These are phyloP conservation scores for Coccyzus lansbergi DNA, from an alignment of 2,797 vertebrate genomes.

Conservation along the genomic window DNA sequence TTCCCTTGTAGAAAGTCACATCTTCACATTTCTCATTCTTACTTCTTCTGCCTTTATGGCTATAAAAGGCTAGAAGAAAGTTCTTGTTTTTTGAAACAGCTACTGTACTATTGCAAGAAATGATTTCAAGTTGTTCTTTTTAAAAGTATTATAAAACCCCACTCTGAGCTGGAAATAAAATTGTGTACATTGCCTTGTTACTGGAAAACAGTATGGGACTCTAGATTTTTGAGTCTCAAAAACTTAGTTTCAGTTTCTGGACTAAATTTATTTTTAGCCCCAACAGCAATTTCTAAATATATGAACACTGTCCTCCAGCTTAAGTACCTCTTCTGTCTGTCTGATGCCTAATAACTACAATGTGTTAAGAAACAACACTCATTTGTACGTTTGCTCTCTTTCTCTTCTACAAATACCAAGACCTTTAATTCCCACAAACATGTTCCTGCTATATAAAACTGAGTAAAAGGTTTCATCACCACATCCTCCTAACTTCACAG, in stretches of 20 bases:
- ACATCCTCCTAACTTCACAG: not conserved
- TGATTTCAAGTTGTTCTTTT: not conserved
- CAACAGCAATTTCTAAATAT: not conserved
- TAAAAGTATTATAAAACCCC: not conserved
- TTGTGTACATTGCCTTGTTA: not conserved
- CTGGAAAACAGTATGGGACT: not conserved
- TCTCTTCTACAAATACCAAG: not conserved
- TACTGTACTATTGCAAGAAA: not conserved
- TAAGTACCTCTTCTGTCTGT: not conserved
- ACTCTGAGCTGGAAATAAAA: not conserved
- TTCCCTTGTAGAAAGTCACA: slow-evolving; percentile 6
- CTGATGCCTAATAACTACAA: not conserved
- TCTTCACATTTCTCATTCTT: not conserved
- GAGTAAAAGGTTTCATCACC: not conserved
- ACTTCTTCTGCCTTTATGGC: not conserved
- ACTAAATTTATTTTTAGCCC: not conserved
- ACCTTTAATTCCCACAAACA: not conserved
- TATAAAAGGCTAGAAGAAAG: not conserved
- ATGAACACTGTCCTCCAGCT: not conserved
- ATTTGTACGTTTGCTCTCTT: not conserved
- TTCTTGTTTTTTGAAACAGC: not conserved
- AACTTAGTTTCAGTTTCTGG: not conserved
- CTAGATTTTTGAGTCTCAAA: not conserved
- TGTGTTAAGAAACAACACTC: not conserved
- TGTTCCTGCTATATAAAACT: not conserved